Conservation (phyloP, 2,888 invertebrate species). For the Candidula unifasciata region DNA sequence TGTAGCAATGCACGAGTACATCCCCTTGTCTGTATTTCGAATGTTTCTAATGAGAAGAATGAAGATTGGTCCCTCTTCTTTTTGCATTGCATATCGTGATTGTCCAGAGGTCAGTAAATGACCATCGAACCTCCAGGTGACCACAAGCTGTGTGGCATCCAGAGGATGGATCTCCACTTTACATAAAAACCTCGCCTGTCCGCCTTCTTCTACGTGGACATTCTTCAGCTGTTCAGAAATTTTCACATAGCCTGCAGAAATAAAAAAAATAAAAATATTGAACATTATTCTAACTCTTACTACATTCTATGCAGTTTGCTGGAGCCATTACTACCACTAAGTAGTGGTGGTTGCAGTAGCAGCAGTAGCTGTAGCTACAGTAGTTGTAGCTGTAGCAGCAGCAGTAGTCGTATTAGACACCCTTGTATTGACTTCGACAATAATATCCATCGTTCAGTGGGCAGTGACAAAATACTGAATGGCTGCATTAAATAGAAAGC, state of each 20-base stretch:
- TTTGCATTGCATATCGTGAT: slow-evolving; percentile 58
- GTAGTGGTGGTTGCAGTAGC: too few species aligned
- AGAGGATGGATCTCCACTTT: slow-evolving; percentile 56
- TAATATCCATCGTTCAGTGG: too few species aligned
- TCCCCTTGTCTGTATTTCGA: slow-evolving; percentile 61
- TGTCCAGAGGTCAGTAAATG: slow-evolving; percentile 55
- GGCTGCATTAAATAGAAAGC: too few species aligned
- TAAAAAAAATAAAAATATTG: too few species aligned
- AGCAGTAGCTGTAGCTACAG: too few species aligned
- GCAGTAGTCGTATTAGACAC: too few species aligned
- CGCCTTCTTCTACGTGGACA: slow-evolving; percentile 56
- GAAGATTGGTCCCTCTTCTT: slow-evolving; percentile 61
- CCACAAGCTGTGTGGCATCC: slow-evolving; percentile 50
- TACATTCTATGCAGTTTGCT: too few species aligned
- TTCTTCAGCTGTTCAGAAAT: slow-evolving; percentile 56
- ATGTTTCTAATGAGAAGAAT: slow-evolving; percentile 62
- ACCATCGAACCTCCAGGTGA: slow-evolving; percentile 69
- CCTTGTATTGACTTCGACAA: too few species aligned
- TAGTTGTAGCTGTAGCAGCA: too few species aligned
- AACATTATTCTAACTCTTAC: too few species aligned
- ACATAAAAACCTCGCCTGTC: slow-evolving; percentile 57
- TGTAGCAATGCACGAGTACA: slow-evolving; percentile 67
- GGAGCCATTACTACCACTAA: too few species aligned
- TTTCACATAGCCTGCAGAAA: slow-evolving; percentile 51
- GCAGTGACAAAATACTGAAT: too few species aligned